Evolutionary conservation across 2,113 vertebrate species (phyloP), one percentile per base, ranked within the genome.

Genomic region (Saguinus imperator): DNA sequence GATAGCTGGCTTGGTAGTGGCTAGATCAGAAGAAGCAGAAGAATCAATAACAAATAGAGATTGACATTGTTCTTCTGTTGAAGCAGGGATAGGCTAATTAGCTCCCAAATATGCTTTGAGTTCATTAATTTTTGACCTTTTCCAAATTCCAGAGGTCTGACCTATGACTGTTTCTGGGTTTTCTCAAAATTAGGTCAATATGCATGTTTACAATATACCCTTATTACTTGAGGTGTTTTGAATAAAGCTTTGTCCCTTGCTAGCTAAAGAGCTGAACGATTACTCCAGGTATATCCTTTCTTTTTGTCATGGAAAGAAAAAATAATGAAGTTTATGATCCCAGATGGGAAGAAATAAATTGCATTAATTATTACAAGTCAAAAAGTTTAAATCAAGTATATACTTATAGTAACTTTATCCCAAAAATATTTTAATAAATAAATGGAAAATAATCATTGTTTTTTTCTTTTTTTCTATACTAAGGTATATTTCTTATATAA

Each of bases 211-310:
- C 27, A 23, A 35, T 9, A 40, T 20, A 64, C 29, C n/a, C 9
- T 72, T 64, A 79, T 83, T 93, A 45, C 57, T 20, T 82, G 57
- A 70, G 77, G n/a, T 91, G 18, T 50, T 89, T 61, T 92, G 18
- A 37, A 13, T 58, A 52, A 43, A 21, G 32, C 7, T 37, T 25
- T 92, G 9, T 35, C 94, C 17, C 18, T 80, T 79, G 73, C 21
- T 32, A 87, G 40, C 40, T 43, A 81, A 58, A 66, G 40, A 76
- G 16, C 11, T 70, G 52, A 87, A 70, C 8, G 72, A 73, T 55
- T 40, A 75, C 25, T 84, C 23, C 21, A 95, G 88, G 76, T 6
- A 10, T 13, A 73, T 64, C 89, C 48, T 96, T 94, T 82, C 0
- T 1, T 45, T 37, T 23, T 64, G 29, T 0, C 66, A n/a, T 73